Conservation (phyloP, 1,140 invertebrate genomes). For the Paraescarpia echinospica region DNA sequence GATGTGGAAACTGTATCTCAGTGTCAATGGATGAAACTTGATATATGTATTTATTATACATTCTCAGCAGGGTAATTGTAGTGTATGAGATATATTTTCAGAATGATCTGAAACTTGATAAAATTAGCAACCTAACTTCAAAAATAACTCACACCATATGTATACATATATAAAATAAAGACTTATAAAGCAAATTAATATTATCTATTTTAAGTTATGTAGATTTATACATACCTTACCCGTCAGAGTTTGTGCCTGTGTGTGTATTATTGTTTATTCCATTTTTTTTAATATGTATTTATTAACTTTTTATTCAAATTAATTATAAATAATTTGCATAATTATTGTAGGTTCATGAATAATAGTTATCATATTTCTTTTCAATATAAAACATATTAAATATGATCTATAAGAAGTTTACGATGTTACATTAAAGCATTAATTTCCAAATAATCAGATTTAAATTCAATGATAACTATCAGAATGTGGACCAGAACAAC, state of each 20-base stretch:
- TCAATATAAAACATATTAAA: too few species aligned
- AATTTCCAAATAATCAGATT: too few species aligned
- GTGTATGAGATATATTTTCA: background rate
- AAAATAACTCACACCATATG: background rate
- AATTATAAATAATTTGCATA: too few species aligned
- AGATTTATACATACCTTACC: too few species aligned
- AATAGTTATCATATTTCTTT: too few species aligned
- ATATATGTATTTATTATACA: background rate
- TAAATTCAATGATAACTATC: too few species aligned
- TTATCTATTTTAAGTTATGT: background rate
- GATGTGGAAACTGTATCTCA: background rate
- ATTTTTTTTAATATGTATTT: constrained; percentile 12
- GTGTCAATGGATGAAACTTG: background rate
- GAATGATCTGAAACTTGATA: background rate
- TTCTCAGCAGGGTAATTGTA: background rate
- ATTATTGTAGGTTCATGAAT: too few species aligned
- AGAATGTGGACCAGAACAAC: too few species aligned
- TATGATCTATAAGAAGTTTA: too few species aligned
- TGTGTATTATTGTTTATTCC: constrained; percentile 17
- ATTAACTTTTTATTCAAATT: too few species aligned
- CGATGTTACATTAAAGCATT: too few species aligned
- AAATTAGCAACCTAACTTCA: background rate
- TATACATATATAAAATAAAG: background rate
- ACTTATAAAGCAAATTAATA: background rate
- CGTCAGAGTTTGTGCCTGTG: too few species aligned